phyloP scores from a whole-genome alignment of 2,797 vertebrate genomes.

The Melanotaenia nigrans region DNA sequence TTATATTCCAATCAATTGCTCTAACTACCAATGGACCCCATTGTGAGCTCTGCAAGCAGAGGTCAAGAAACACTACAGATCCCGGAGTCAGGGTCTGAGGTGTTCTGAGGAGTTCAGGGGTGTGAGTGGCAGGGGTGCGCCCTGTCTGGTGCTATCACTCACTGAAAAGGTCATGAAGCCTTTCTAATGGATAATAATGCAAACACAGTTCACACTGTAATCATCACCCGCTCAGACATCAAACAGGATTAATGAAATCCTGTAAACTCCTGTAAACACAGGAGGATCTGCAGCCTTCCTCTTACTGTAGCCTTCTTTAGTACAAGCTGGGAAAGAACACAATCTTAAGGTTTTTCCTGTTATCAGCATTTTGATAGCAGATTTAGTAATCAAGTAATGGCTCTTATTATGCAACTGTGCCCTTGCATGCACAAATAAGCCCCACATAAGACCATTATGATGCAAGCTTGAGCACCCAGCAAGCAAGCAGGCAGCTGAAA shows the following conservation, averaged over 20 bases:
- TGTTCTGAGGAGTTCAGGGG: conserved; percentile 13
- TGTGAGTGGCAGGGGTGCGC: background rate
- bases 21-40: conserved; percentile 64
- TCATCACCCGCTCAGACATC: conserved; percentile 42
- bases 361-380: conserved; percentile 39
- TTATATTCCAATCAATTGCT: conserved; percentile 70
- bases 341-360: conserved; percentile 15
- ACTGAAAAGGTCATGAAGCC: conserved; percentile 70
- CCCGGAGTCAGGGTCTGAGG: conserved; percentile 17
- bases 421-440: conserved; percentile 7
- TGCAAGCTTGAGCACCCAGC: background rate
- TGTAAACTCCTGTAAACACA: conserved; percentile 43
- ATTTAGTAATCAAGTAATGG: conserved; percentile 15
- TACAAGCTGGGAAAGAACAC: conserved; percentile 15
- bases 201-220: conserved; percentile 46
- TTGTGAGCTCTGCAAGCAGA: conserved; percentile 70
- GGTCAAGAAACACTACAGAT: conserved; percentile 70
- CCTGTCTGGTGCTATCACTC: conserved; percentile 32
- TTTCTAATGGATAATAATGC: conserved; percentile 57
- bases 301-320: conserved; percentile 13
- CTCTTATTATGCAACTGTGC: conserved; percentile 31
- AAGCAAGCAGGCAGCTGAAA: background rate
- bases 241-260: conserved; percentile 61
- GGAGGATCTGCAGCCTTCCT: conserved; percentile 27
- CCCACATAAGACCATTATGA: background rate